These are phyloP conservation scores for Otolemur crassicaudatus DNA, from an alignment of 2,797 vertebrate genomes.

Conservation along the genomic window DNA sequence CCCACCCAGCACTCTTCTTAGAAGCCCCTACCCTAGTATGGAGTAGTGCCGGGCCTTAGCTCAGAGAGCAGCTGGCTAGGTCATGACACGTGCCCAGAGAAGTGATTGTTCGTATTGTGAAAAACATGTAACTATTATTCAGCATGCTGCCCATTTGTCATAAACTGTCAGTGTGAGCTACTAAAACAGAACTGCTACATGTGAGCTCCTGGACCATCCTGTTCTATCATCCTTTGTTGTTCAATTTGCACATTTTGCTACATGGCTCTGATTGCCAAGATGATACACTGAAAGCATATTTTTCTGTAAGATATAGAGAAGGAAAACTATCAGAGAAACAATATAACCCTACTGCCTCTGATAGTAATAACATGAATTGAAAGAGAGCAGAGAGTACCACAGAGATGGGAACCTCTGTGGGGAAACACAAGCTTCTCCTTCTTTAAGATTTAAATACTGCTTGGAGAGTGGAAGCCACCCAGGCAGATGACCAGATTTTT, in stretches of 20 bases:
- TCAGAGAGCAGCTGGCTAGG: not conserved
- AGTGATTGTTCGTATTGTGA: conserved; percentile 12
- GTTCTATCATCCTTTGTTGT: conserved; percentile 34
- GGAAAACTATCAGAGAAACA: conserved; percentile 37
- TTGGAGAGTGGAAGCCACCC: not conserved
- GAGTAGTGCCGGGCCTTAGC: not conserved
- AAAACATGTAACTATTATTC: conserved; percentile 8
- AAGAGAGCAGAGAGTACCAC: not conserved
- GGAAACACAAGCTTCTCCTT: not conserved
- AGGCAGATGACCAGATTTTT: not conserved
- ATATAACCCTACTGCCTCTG: not conserved
- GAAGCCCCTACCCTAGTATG: not conserved
- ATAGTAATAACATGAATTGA: conserved; percentile 2
- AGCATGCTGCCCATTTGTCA: not conserved
- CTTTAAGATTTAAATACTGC: not conserved
- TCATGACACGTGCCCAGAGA: not conserved
- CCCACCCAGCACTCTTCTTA: conserved; percentile 8
- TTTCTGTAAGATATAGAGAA: conserved; percentile 46
- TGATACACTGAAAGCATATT: conserved; percentile 21
- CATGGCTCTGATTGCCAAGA: not conserved
- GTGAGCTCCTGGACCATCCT: not conserved
- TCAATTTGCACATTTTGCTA: conserved; percentile 6
- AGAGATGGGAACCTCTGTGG: not conserved
- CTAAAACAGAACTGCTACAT: not conserved
- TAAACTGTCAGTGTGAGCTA: not conserved